Evolutionary conservation across 2,113 vertebrate species (phyloP).

Genomic region (Hippocampus mohnikei): DNA sequence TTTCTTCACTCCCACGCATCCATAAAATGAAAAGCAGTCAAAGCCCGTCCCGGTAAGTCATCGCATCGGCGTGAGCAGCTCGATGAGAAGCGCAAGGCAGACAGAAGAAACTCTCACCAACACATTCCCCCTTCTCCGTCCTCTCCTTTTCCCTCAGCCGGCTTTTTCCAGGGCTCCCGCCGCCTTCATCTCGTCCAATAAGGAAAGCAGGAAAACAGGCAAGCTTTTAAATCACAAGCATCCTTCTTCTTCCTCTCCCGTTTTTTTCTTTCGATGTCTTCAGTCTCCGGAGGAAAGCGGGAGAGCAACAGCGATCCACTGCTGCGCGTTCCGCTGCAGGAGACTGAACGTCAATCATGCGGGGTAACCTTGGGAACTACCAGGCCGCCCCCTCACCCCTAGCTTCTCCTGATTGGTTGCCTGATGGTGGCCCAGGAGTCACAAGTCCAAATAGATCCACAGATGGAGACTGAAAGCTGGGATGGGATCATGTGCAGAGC

Average conservation of each 20-base stretch:
- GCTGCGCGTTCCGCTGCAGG: constrained; percentile 63
- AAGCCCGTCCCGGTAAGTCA: constrained; percentile 22
- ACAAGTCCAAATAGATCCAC: constrained; percentile 58
- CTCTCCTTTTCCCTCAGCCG: constrained; percentile 41
- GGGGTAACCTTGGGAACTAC: constrained; percentile 55
- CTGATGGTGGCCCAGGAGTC: constrained; percentile 48
- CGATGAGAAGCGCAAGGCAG: constrained; percentile 27
- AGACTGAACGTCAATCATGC: constrained; percentile 70
- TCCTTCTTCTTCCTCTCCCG: constrained; percentile 42
- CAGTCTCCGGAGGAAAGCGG: constrained; percentile 39
- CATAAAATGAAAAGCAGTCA: constrained; percentile 10
- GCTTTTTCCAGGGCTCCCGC: constrained; percentile 51
- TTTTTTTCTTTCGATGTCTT: constrained; percentile 48
- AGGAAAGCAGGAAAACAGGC: constrained; percentile 19
- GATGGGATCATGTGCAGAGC: constrained; percentile 49
- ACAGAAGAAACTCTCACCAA: constrained; percentile 57
- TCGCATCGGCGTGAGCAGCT: constrained; percentile 36
- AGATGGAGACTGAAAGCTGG: constrained; percentile 56
- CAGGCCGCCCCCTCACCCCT: constrained; percentile 39
- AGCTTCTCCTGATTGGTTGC: constrained; percentile 46
- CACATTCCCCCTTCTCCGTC: constrained; percentile 43
- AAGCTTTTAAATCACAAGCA: constrained; percentile 43
- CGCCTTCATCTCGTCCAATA: constrained; percentile 41
- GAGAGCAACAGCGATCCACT: constrained; percentile 62
- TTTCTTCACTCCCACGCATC: constrained; percentile 24